A percentile compares a stretch with the other conserved stretches of the same genome.
These are phyloP conservation scores for Rhabdomys dilectus DNA, from an alignment of 2,113 vertebrate genomes.

Conservation along the genomic window DNA sequence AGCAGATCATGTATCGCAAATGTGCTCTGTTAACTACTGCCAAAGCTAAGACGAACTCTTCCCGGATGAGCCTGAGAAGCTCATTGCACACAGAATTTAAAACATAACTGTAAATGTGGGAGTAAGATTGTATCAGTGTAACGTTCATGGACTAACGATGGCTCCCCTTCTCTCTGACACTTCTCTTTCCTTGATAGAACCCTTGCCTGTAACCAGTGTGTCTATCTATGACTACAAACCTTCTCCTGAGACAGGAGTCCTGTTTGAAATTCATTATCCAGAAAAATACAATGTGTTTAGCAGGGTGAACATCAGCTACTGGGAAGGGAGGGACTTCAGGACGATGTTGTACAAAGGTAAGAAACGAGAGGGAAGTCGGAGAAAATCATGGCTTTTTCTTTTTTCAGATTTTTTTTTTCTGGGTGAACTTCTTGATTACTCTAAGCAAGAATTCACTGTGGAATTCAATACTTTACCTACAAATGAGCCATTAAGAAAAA, in stretches of 20 bases:
- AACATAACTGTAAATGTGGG: not conserved
- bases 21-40: not conserved
- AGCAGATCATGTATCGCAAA: not conserved
- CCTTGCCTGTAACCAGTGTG: conserved; percentile 92
- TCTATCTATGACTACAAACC: conserved; percentile 93
- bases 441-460: not conserved
- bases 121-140: not conserved
- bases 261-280: conserved; percentile 95
- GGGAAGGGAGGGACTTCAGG: conserved; percentile 91
- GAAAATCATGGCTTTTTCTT: not conserved
- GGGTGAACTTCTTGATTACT: not conserved
- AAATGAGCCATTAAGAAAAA: conserved; percentile 48
- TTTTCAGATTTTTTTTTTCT: not conserved
- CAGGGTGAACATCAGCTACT: conserved; percentile 97
- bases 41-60: not conserved
- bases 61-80: not conserved
- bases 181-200: conserved; percentile 88
- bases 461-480: not conserved
- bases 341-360: conserved; percentile 97
- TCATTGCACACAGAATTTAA: not conserved
- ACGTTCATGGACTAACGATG: not conserved
- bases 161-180: not conserved
- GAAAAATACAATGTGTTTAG: conserved; percentile 94
- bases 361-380: not conserved
- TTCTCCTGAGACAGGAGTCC: conserved; percentile 95